These are phyloP conservation scores for Tuberolachnus salignus DNA, from an alignment of 2,888 invertebrate genomes.

Conservation along the genomic window DNA sequence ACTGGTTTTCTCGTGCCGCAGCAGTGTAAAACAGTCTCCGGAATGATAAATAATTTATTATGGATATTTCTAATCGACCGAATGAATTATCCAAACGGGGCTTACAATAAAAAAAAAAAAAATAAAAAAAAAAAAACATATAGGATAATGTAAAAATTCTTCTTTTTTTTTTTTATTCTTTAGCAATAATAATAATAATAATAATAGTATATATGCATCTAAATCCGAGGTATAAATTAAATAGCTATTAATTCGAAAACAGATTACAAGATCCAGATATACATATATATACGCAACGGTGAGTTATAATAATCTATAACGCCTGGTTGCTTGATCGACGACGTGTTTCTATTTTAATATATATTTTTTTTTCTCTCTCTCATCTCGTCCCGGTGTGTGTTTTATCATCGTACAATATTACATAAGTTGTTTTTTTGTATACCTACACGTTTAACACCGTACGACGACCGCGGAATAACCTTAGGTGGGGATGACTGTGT, in stretches of 20 bases:
- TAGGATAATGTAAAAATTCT: slow-evolving; percentile 13
- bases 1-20: slow-evolving; percentile 35
- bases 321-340: not conserved
- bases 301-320: slow-evolving; percentile 13
- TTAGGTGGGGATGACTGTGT: no score
- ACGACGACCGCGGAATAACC: no score
- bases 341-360: slow-evolving; percentile 6
- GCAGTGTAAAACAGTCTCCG: slow-evolving; percentile 18
- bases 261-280: slow-evolving; percentile 50
- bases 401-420: no score
- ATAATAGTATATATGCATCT: not conserved
- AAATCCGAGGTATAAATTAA: slow-evolving; percentile 38
- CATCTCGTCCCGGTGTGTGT: not conserved
- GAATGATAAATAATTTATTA: slow-evolving; percentile 57
- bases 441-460: no score
- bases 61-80: slow-evolving; percentile 57
- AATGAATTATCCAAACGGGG: slow-evolving; percentile 47
- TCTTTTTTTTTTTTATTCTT: slow-evolving; percentile 1
- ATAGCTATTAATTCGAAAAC: slow-evolving; percentile 55
- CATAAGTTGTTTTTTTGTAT: no score
- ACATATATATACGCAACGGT: not conserved
- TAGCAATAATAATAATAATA: not conserved
- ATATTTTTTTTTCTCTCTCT: not conserved
- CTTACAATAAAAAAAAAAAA: slow-evolving; percentile 27
- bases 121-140: slow-evolving; percentile 12